Conservation (phyloP, 1,140 invertebrate species). For the Lethocerus indicus region DNA sequence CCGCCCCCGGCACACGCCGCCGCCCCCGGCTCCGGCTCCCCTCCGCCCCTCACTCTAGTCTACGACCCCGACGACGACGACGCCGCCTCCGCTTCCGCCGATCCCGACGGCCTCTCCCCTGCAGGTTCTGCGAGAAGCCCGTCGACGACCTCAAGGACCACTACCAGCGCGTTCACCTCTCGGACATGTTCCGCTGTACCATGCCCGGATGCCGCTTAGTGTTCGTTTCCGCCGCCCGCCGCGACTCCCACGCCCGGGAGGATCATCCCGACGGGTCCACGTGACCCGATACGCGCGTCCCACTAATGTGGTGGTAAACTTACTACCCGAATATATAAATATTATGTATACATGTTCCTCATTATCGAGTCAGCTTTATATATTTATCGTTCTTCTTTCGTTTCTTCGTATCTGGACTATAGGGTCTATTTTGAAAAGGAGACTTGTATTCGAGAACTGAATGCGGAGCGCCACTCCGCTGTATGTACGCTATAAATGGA, state of each 20-base stretch:
- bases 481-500: too few species aligned
- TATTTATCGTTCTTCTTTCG: too few species aligned
- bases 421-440: too few species aligned
- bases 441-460: too few species aligned
- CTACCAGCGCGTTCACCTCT: conserved; percentile 43
- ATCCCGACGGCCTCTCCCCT: too few species aligned
- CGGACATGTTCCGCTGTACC: conserved; percentile 62
- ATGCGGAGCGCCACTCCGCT: too few species aligned
- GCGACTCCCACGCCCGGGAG: conserved; percentile 51
- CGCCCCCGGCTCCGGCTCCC: too few species aligned
- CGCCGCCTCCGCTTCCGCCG: conserved; percentile 40
- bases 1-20: conserved; percentile 19
- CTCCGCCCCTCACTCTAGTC: conserved; percentile 17
- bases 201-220: conserved; percentile 64
- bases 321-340: too few species aligned
- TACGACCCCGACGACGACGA: conserved; percentile 35
- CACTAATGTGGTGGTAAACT: too few species aligned
- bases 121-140: conserved; percentile 41
- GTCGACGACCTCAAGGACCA: conserved; percentile 49
- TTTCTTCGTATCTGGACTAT: too few species aligned
- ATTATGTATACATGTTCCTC: too few species aligned
- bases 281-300: conserved; percentile 4
- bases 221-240: conserved; percentile 54
- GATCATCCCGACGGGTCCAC: conserved; percentile 1
- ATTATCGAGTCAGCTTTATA: too few species aligned